Evolutionary conservation across 2,888 invertebrate genomes (phyloP), one percentile per base, ranked within the genome.

Genomic region (Dynastes tityus): DNA sequence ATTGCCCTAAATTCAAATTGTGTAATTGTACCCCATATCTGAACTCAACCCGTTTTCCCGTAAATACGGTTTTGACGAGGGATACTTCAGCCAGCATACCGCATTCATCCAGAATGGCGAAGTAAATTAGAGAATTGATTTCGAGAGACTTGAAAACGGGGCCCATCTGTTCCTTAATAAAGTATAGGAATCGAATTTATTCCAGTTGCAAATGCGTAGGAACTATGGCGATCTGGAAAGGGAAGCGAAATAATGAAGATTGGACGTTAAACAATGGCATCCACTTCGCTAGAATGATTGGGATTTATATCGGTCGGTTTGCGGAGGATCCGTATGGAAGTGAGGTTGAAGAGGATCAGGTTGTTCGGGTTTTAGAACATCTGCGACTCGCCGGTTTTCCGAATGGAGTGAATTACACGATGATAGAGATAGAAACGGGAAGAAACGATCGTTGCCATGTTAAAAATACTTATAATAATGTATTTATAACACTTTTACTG

Each of bases 181-280:
- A 68, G 51, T 68, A 49, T 49, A 68, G 68, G 49, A 68, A 68
- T 68, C 27, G 68, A 51, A 68, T 68, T 68, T 51, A 68, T 68
- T 53, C 32, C 22, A 13, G 63, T 11, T 32, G 8, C 27, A 11
- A 13, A n/a, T 11, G 63, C 29, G 29, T 11, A 29, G 32, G 13
- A 27, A 2, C 45, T 2, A 45, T 45, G 45, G 45, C 11, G 8
- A 45, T 45, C 45, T 37, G 45, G 45, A 11, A 8, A 11, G 45
- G 63, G 29, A 29, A 9, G 29, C 63, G 32, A 22, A 58, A 58
- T 63, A 63, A 63, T 63, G 63, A 63, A 63, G 63, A 63, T 63
- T 29, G 63, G 63, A 63, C 63, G 29, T 63, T 63, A 63, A 63
- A 63, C 32, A 63, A 63, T n/a, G 63, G 63, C 13, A 11, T 32